Base-by-base conservation (phyloP, 2,888 invertebrate genomes). In the Unio pictorum region DNA sequence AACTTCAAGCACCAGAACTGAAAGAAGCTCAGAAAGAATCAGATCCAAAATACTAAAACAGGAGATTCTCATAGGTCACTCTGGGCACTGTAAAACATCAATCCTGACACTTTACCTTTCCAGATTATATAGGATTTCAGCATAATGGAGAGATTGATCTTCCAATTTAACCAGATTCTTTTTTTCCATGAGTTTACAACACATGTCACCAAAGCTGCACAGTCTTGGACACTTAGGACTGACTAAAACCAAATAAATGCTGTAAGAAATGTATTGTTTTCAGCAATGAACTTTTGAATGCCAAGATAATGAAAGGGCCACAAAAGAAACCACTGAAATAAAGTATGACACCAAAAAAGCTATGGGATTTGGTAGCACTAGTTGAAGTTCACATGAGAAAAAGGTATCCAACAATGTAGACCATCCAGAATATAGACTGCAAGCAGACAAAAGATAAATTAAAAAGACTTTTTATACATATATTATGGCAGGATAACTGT, bases 341-440 rank as follows among this genome's bases (percentile, higher is more conserved):
- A 55, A 69, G 61, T 8, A 61, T 20, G 23, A 65, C 64, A 26
- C 69, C 68, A 57, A 23, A 62, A 56, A 55, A 8, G 55, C 26
- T 54, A 34, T 62, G 62, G 62, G 15, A 62, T 15, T 18, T 28
- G 17, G n/a, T 62, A 45, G 30, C 62, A 34, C 30, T 69, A 20
- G 72, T 69, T 23, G 59, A 61, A 20, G 3, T 62, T 20, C 54
- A 62, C 45, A 62, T 5, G 34, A 34, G 7, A 34, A 34, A 4
- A 34, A 65, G 73, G 59, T 73, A 73, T 34, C 73, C 70, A 60
- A 64, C 17, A 17, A 69, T 70, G 17, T 56, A 70, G 28, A n/a
- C 17, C 18, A 63, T 61, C 15, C n/a, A 18, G 26, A 66, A 67
- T 2, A 66, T 56, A 70, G 18, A 59, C 20, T 60, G 34, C 56